Percentiles rank a stretch among this genome's conserved stretches.
phyloP scores from a whole-genome alignment of 2,113 vertebrate species.

The Atlantisia rogersi region DNA sequence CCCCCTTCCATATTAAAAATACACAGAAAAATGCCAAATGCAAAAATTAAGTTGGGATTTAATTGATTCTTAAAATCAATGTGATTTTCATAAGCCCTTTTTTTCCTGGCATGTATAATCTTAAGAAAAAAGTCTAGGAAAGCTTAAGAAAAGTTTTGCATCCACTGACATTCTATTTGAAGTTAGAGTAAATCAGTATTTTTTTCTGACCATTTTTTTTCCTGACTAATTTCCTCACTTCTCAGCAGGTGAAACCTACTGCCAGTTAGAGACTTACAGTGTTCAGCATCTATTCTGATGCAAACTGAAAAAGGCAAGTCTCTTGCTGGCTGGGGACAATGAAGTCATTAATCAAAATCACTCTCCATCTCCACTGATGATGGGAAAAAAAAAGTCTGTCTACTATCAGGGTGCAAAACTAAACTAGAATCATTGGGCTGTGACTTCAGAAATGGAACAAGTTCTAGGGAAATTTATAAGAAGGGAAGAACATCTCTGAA shows the following conservation, averaged over 20 bases:
- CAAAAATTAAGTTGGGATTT: not conserved
- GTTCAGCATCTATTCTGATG: slow-evolving; percentile 66
- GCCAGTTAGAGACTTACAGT: slow-evolving; percentile 31
- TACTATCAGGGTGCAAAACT: slow-evolving; percentile 30
- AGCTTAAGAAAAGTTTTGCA: not conserved
- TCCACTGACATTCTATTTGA: not conserved
- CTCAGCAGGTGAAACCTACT: slow-evolving; percentile 59
- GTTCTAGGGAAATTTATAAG: not conserved
- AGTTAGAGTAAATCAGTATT: slow-evolving; percentile 41
- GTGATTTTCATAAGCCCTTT: not conserved
- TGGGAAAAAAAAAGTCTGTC: not conserved
- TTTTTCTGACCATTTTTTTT: slow-evolving; percentile 23
- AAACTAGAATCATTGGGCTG: not conserved
- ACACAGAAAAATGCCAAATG: not conserved
- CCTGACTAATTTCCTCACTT: slow-evolving; percentile 54
- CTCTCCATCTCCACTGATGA: slow-evolving; percentile 38
- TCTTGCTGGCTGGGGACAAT: slow-evolving; percentile 68
- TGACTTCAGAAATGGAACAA: not conserved
- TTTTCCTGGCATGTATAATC: not conserved
- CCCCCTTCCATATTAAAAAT: not conserved
- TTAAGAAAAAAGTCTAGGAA: not conserved
- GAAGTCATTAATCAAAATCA: slow-evolving; percentile 70
- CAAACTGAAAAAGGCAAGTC: slow-evolving; percentile 49
- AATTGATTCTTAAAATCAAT: not conserved
- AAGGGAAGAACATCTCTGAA: not conserved